Percentiles rank a stretch among this genome's conserved stretches.
Conservation (phyloP, 2,888 invertebrate species). For the Syrista parreyssii region DNA sequence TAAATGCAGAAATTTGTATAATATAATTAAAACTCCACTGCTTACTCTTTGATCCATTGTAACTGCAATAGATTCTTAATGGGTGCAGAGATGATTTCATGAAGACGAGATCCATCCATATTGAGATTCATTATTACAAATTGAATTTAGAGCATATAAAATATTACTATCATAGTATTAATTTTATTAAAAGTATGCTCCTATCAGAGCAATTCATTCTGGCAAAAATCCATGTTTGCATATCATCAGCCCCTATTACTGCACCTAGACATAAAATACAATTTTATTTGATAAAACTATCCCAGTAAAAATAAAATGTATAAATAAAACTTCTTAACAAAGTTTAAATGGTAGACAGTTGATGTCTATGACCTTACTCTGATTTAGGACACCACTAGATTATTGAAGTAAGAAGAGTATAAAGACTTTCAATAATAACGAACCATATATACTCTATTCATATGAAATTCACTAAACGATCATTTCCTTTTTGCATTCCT, state of each 20-base stretch:
- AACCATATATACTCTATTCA: background rate
- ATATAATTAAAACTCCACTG: constrained; percentile 5
- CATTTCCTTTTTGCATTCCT: background rate
- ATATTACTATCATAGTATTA: background rate
- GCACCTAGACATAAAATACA: background rate
- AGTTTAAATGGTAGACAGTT: background rate
- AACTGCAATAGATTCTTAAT: constrained; percentile 58
- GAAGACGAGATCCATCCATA: constrained; percentile 57
- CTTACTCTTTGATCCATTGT: constrained; percentile 62
- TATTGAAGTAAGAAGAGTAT: background rate
- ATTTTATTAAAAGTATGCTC: background rate
- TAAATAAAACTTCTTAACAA: background rate
- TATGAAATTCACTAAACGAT: background rate
- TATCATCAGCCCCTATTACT: background rate
- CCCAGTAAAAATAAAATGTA: background rate
- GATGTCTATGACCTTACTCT: background rate
- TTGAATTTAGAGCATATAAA: background rate
- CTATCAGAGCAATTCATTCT: background rate
- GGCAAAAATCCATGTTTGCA: background rate
- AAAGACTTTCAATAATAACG: background rate
- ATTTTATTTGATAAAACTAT: background rate
- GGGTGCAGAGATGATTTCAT: constrained; percentile 53
- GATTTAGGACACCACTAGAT: background rate
- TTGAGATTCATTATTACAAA: constrained; percentile 10
- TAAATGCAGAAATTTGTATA: background rate